Percentiles rank a stretch among this genome's conserved stretches.
Conservation (phyloP, 2,113 vertebrate species). For the Accipiter cooperii region DNA sequence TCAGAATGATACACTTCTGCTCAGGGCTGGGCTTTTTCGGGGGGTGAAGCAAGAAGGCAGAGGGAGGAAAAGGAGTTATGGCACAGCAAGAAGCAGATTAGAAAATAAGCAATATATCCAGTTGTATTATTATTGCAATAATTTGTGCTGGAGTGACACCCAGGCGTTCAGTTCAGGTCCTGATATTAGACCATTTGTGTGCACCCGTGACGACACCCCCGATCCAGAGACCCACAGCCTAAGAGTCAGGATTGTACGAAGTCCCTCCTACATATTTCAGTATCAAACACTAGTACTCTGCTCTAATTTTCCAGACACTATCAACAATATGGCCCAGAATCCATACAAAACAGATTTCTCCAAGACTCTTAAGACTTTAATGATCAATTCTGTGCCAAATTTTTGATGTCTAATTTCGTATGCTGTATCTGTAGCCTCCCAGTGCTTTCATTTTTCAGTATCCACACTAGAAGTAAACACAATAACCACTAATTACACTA, state of each 20-base stretch:
- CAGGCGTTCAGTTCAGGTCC: neutral
- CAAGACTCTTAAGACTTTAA: neutral
- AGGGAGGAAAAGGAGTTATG: neutral
- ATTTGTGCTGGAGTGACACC: neutral
- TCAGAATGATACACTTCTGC: neutral
- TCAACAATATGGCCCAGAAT: neutral
- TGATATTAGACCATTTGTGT: neutral
- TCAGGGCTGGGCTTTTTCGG: neutral
- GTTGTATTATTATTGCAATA: neutral
- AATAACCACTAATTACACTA: neutral
- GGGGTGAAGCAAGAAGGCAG: neutral
- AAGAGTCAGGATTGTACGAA: neutral
- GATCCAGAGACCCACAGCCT: neutral
- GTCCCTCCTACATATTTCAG: neutral
- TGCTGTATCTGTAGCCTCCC: neutral
- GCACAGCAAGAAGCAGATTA: neutral
- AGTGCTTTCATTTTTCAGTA: neutral
- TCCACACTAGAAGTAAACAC: neutral
- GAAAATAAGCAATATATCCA: neutral
- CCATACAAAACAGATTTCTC: neutral
- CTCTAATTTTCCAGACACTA: neutral
- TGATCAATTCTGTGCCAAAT: neutral
- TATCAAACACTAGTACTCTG: neutral
- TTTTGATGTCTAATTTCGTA: neutral
- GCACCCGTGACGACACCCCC: fast-evolving